Evolutionary conservation across 2,888 invertebrate species (phyloP), one percentile per base, ranked within the genome.

Genomic region (Apotomis betuletana): DNA sequence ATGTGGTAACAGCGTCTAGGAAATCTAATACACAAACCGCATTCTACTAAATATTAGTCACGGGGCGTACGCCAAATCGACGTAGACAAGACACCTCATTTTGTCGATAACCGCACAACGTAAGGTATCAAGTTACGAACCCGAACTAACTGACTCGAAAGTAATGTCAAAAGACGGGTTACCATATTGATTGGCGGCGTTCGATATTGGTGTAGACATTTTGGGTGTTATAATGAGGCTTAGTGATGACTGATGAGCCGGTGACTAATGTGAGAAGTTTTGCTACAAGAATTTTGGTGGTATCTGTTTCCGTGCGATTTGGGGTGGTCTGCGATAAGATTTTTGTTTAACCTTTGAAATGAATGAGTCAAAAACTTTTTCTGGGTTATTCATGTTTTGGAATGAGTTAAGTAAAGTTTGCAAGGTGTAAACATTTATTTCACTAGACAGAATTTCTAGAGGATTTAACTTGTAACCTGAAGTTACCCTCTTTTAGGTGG

Each of bases 181-280:
- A 88, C 87, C 83, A 86, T 84, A 88, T 85, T 91, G 92, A 92
- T 87, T 88, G 92, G 87, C 92, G 79, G 83, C 75, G 80, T 79
- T 78, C 76, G 76, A 79, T 83, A 90, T 84, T 78, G 76, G 76
- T 80, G 81, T 81, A 75, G 91, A 91, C 88, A 81, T 81, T 78
- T 81, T 79, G 80, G 79, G 83, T 78, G 83, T 83, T 84, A 88
- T 86, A 88, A 88, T 86, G 85, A 86, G 82, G 83, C 83, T 83
- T 81, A 80, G 80, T 80, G 81, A 84, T 80, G 81, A 84, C 83
- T 79, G 80, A 81, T 74, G 76, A 77, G 76, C 27, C 67, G 74
- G 71, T 75, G 67, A 63, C 72, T 72, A 76, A 83, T 84, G 82
- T 71, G 73, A 57, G 70, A 74, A 79, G 79, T 58, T 46, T 54